Conservation (phyloP, 1,140 invertebrate species). For the Paramacrobiotus metropolitanus region DNA sequence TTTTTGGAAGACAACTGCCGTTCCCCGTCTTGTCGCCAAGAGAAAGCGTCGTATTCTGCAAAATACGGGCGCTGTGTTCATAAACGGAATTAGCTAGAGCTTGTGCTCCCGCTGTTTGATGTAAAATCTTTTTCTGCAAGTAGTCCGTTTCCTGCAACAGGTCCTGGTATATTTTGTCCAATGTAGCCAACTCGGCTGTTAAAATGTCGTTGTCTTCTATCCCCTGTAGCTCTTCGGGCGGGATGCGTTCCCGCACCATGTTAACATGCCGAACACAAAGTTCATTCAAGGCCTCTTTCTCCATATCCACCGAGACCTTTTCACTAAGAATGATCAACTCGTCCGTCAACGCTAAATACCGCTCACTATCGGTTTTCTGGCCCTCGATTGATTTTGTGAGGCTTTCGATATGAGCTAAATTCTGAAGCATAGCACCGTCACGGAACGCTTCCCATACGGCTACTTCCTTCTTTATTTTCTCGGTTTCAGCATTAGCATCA, state of each 20-base stretch:
- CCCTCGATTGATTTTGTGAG: background rate
- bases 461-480: background rate
- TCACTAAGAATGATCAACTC: background rate
- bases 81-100: background rate
- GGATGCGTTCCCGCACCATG: background rate
- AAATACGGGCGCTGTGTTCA: background rate
- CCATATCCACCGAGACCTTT: background rate
- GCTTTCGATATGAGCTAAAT: background rate
- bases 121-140: background rate
- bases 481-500: background rate
- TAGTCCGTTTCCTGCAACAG: background rate
- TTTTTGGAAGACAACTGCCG: too few species aligned
- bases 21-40: too few species aligned
- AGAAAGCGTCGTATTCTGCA: too few species aligned
- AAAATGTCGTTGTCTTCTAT: constrained; percentile 1
- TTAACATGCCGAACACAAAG: background rate
- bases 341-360: background rate
- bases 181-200: background rate
- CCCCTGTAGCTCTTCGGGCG: background rate
- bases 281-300: background rate
- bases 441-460: background rate
- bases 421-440: background rate
- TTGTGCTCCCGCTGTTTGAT: background rate
- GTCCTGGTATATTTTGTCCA: background rate
- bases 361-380: background rate